Percentiles rank a stretch among this genome's conserved stretches.
These are phyloP conservation scores for Leptinotarsa haldemani DNA, from an alignment of 2,888 invertebrate species.

Conservation along the genomic window DNA sequence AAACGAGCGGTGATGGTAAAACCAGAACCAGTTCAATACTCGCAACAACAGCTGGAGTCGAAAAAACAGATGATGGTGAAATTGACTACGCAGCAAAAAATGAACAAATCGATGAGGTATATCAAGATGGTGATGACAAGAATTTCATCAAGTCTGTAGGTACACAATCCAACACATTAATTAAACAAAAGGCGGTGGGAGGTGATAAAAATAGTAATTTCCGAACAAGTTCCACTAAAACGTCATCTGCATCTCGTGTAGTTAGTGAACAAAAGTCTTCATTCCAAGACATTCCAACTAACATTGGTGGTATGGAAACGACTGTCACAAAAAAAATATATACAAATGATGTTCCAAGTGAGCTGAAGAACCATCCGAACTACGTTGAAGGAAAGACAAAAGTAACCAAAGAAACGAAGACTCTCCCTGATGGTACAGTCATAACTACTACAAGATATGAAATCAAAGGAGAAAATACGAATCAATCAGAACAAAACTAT, in stretches of 20 bases:
- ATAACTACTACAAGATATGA: constrained; percentile 78
- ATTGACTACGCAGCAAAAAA: constrained; percentile 75
- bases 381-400: constrained; percentile 72
- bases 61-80: constrained; percentile 74
- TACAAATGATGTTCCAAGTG: constrained; percentile 56
- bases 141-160: constrained; percentile 68
- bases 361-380: constrained; percentile 58
- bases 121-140: constrained; percentile 69
- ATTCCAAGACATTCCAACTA: constrained; percentile 31
- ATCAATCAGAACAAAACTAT: constrained; percentile 42
- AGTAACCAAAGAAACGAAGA: constrained; percentile 73
- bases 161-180: constrained; percentile 66
- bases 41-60: constrained; percentile 73
- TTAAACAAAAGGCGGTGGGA: constrained; percentile 68
- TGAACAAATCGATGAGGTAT: constrained; percentile 70
- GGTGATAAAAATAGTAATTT: constrained; percentile 66
- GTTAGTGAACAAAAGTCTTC: constrained; percentile 55
- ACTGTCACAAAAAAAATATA: constrained; percentile 57
- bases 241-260: constrained; percentile 58
- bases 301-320: constrained; percentile 61
- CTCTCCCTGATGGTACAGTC: constrained; percentile 74
- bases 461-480: constrained; percentile 64
- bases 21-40: constrained; percentile 71
- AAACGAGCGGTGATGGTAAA: constrained; percentile 74
- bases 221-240: constrained; percentile 55